These are phyloP conservation scores for Hypocryptadius cinnamomeus DNA, from an alignment of 2,113 vertebrate species.

Conservation along the genomic window DNA sequence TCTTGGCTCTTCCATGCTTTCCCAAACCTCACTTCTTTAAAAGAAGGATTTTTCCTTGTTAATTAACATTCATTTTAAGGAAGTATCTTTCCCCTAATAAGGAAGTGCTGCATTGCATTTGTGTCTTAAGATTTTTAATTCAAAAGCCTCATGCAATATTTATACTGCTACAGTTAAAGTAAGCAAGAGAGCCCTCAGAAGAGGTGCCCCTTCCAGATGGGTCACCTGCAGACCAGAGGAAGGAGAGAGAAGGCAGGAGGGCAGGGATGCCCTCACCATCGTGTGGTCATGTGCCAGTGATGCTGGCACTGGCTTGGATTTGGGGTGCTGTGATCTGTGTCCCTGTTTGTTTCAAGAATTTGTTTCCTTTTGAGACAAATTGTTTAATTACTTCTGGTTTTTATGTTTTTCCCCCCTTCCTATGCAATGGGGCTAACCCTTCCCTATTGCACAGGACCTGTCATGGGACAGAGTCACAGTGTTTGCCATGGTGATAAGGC, in stretches of 20 bases:
- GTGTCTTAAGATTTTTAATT: background rate
- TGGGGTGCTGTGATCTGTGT: background rate
- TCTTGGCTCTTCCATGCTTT: background rate
- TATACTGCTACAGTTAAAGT: background rate
- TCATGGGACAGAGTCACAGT: background rate
- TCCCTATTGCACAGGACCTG: background rate
- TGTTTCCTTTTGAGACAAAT: background rate
- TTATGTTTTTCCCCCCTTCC: too few species aligned
- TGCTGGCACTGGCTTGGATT: background rate
- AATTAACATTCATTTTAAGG: background rate
- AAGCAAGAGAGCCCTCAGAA: background rate
- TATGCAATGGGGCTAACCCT: background rate
- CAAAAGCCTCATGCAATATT: background rate
- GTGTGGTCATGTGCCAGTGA: too few species aligned
- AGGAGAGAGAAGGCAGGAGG: background rate
- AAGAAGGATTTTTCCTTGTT: background rate
- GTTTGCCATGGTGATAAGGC: background rate
- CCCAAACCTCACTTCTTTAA: background rate
- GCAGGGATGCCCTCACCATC: background rate
- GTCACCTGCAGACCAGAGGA: background rate
- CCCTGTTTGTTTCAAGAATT: background rate
- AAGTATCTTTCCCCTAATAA: background rate
- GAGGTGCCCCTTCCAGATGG: background rate
- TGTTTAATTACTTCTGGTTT: background rate
- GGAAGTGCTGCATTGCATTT: background rate